Evolutionary conservation across 2,797 vertebrate species (phyloP), one percentile per base, ranked within the genome.

Genomic region (Meda fulgida): DNA sequence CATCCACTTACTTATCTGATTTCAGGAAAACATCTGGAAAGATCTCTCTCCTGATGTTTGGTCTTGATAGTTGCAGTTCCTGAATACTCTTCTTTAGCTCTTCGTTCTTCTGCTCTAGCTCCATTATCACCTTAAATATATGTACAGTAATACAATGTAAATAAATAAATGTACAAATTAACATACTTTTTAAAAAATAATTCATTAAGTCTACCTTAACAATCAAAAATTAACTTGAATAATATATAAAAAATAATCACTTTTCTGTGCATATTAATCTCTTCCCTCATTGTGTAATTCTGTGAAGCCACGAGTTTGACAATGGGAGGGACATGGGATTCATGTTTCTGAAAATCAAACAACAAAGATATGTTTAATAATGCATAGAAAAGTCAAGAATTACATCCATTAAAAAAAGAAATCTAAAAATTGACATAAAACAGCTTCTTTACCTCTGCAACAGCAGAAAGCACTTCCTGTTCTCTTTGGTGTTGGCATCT

Each of bases 1-100:
- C 31, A 48, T 38, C 10, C 60, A 91, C 92, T 6, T 91, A 96
- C 94, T 91, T 95, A 69, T 93, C 89, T 84, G 87, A 89, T 83
- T 3, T 88, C 51, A 91, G 92, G 18, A 94, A 90, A 51, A 94
- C 18, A 0, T 94, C 91, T 0, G 87, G 75, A 85, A 94, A 94
- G 5, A 91, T 83, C 14, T 88, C 70, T 66, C 92, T 89, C 36
- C 92, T 85, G 0, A 88, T 78, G 5, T 91, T 88, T 51, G 36
- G 38, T 11, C 73, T 1, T 0, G 85, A 73, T 48, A 51, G 55
- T 0, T 26, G 75, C 6, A 94, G 90, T 0, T 60, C 67, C 2
- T 76, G 55, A 78, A 94, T 77, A 66, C 90, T 89, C 0, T 84
- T 88, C 40, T 53, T 85, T 55, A 95, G 76, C 4, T 70, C 9